Conservation (phyloP, 2,797 vertebrate species). For the Adrianichthys oophorus region DNA sequence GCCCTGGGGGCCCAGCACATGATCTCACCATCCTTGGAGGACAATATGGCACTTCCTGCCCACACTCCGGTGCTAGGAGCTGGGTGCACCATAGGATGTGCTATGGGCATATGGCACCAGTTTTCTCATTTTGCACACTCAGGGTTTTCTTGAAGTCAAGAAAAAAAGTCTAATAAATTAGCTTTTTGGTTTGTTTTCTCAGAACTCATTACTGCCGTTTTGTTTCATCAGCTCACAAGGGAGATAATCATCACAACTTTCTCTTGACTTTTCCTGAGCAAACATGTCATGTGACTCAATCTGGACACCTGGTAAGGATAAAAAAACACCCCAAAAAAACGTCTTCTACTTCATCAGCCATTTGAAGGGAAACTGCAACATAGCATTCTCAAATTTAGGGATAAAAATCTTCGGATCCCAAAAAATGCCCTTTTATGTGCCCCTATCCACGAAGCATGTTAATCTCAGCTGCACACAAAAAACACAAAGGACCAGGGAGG, state of each 20-base stretch:
- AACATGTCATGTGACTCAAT: conserved; percentile 38
- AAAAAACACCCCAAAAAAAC: conserved; percentile 18
- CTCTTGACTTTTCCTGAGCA: conserved; percentile 26
- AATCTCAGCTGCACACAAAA: conserved; percentile 4
- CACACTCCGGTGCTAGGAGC: conserved; percentile 33
- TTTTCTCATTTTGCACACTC: conserved; percentile 29
- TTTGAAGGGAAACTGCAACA: conserved; percentile 9
- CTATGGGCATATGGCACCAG: conserved; percentile 55
- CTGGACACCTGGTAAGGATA: conserved; percentile 52
- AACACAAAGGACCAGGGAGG: neutral
- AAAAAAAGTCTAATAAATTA: conserved; percentile 22
- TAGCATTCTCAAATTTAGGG: neutral
- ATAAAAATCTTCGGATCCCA: conserved; percentile 33
- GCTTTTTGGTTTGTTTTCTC: conserved; percentile 21
- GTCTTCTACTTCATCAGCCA: conserved; percentile 39
- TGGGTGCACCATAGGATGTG: conserved; percentile 35
- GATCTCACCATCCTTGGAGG: conserved; percentile 56
- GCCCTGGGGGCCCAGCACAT: conserved; percentile 55
- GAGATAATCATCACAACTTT: conserved; percentile 28
- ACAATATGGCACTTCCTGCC: conserved; percentile 72
- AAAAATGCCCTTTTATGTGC: conserved; percentile 25
- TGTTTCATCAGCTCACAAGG: conserved; percentile 58
- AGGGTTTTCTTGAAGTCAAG: conserved; percentile 22
- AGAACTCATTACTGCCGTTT: conserved; percentile 50
- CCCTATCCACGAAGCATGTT: conserved; percentile 17